A percentile compares a stretch with the other conserved stretches of the same genome.
These are phyloP conservation scores for Eutolmus rufibarbis DNA, from an alignment of 2,888 invertebrate species.

Conservation along the genomic window DNA sequence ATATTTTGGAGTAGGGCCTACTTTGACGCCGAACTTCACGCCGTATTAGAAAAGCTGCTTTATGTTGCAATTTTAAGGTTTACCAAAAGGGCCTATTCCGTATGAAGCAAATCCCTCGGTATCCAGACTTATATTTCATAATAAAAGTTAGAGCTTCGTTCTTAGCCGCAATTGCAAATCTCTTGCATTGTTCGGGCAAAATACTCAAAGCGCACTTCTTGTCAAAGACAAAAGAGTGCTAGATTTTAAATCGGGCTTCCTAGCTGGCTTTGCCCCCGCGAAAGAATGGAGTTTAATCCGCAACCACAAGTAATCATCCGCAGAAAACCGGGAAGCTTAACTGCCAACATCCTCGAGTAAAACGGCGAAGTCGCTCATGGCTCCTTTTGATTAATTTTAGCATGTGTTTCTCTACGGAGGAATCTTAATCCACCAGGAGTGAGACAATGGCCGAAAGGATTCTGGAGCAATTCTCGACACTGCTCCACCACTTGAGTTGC, in stretches of 20 bases:
- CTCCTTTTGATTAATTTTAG: conserved; percentile 14
- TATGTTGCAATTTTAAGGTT: neutral
- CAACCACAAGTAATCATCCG: conserved; percentile 7
- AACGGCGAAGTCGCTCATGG: neutral
- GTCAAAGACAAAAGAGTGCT: neutral
- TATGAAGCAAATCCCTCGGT: neutral
- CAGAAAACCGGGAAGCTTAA: neutral
- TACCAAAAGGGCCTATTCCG: neutral
- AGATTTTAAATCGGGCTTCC: neutral
- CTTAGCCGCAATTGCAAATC: neutral
- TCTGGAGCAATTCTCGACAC: neutral
- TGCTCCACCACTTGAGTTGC: neutral
- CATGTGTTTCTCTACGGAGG: neutral
- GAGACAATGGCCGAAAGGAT: neutral
- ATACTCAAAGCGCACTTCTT: neutral
- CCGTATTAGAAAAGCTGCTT: neutral
- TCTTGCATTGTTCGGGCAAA: neutral
- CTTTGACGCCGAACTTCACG: too few relatives aligned
- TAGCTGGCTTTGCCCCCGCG: neutral
- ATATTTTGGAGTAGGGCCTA: too few relatives aligned
- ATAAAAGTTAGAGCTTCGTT: neutral
- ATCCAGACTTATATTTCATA: neutral
- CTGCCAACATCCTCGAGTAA: neutral
- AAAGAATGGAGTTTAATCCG: neutral
- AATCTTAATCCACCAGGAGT: conserved; percentile 1